Conservation (phyloP, 2,113 vertebrate genomes). For the Craseonycteris thonglongyai region DNA sequence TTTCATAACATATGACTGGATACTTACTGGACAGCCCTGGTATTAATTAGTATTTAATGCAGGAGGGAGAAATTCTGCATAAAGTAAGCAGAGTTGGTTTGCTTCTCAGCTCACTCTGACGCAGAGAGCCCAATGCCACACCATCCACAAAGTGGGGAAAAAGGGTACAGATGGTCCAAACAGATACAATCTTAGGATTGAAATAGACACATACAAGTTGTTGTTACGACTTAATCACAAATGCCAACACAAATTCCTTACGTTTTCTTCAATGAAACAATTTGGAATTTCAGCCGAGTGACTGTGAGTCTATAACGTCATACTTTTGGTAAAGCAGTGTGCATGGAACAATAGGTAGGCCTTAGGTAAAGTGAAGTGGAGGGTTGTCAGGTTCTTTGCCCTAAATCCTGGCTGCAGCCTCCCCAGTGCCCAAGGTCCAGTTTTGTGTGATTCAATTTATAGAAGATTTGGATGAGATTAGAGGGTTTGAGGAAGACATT, state of each 20-base stretch:
- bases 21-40: too few relatives aligned
- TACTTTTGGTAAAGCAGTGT: neutral
- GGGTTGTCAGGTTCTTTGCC: neutral
- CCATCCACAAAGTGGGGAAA: too few relatives aligned
- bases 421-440: rapidly evolving
- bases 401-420: neutral
- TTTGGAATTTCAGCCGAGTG: neutral
- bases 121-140: neutral
- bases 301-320: neutral
- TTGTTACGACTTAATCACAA: neutral
- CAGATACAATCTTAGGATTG: neutral
- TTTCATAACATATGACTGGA: too few relatives aligned
- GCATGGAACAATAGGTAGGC: too few relatives aligned
- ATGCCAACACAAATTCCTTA: neutral
- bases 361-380: neutral
- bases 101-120: neutral
- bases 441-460: rapidly evolving
- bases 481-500: neutral
- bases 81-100: neutral
- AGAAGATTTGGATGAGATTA: neutral
- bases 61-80: neutral
- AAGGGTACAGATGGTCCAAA: neutral
- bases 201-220: neutral
- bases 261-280: neutral
- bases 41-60: too few relatives aligned